Evolutionary conservation across 2,888 invertebrate species (phyloP), one percentile per base, ranked within the genome.

Genomic region (Podotricha telesiphe): DNA sequence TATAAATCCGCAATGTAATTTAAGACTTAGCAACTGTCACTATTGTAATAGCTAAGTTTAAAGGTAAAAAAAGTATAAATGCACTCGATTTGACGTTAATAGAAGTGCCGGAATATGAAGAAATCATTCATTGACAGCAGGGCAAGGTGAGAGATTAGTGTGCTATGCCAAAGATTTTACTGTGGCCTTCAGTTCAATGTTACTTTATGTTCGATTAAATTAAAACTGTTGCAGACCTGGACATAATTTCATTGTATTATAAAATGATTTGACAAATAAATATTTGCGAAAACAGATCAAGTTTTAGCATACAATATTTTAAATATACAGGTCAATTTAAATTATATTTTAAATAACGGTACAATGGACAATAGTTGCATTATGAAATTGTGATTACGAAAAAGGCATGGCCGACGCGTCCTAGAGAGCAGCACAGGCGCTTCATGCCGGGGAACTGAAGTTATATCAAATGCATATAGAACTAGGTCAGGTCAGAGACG

Each of bases 131-230:
- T 67, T 63, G 68, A 66, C 67, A 61, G 67, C 48, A 65, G 40
- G 58, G 40, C 70, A 65, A 72, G 70, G 72, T 63, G 62, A 66
- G 65, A 65, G 65, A 72, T 58, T 59, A 66, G 89, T 86, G 88
- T 84, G 86, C 90, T 91, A 93, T 94, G 94, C 93, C 94, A 93
- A 94, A 89, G 89, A 93, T 93, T 94, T 93, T 93, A 62, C 13
- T 83, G 28, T 87, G 90, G 88, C 90, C 90, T 88, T 90, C 91
- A 81, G 77, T 75, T 82, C 91, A 89, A 88, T 90, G 90, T 86
- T 88, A 87, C 80, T 84, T 59, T 88, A 61, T 65, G 51, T 86
- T 86, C 84, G 82, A 82, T 83, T 80, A 79, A 82, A 80, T 78
- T 81, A 4, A 77, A 80, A 80, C 74, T 75, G 75, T 80, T 78